Evolutionary conservation across 2,113 vertebrate genomes (phyloP).

Genomic region (Platanista minor): DNA sequence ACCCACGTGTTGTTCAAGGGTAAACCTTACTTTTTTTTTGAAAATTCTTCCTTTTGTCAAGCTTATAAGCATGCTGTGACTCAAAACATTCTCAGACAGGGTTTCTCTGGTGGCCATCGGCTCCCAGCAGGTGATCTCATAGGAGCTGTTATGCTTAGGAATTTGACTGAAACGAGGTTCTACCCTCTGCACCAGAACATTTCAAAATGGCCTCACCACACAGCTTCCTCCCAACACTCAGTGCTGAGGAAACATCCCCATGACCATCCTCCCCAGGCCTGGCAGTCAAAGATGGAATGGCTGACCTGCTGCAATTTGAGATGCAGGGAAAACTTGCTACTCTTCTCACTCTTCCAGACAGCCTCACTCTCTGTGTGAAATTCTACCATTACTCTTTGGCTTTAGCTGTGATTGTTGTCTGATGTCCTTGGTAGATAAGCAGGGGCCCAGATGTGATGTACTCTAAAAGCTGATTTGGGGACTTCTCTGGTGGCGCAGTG

Average conservation of each 20-base stretch:
- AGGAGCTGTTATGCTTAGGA: neutral
- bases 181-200: neutral
- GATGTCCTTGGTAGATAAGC: neutral
- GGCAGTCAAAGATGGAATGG: neutral
- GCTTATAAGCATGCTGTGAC: neutral
- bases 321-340: neutral
- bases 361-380: neutral
- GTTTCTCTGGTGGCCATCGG: neutral
- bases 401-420: neutral
- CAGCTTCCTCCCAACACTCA: neutral
- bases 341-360: neutral
- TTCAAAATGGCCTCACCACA: neutral
- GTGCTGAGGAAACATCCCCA: neutral
- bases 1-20: neutral
- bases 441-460: no score
- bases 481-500: no score
- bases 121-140: neutral
- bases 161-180: neutral
- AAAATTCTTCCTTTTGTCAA: neutral
- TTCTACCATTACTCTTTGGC: neutral
- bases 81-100: neutral
- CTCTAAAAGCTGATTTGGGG: no score
- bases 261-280: neutral
- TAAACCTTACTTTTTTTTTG: neutral
- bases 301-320: neutral